phyloP scores from a whole-genome alignment of 2,888 invertebrate genomes.

The Drosophila paucipuncta region DNA sequence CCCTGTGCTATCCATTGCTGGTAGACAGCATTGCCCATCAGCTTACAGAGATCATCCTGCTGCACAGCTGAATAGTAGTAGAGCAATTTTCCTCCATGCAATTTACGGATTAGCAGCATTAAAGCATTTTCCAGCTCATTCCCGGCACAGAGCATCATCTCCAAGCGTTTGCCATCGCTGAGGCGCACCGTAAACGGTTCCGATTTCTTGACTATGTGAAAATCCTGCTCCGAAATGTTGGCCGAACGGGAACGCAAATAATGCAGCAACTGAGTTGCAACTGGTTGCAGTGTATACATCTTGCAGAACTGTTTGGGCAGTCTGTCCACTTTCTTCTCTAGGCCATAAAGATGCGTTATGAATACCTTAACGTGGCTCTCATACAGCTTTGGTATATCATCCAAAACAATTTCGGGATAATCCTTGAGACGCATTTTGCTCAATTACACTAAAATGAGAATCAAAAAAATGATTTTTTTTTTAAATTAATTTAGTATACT shows the following conservation, averaged over 20 bases:
- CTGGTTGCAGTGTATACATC: slow-evolving; percentile 63
- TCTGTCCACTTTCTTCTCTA: slow-evolving; percentile 39
- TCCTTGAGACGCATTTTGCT: slow-evolving; percentile 58
- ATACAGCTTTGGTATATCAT: slow-evolving; percentile 62
- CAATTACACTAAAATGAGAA: slow-evolving; percentile 6
- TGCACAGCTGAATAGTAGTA: slow-evolving; percentile 65
- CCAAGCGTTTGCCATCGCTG: slow-evolving; percentile 51
- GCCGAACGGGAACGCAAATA: slow-evolving; percentile 47
- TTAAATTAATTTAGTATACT: too few relatives aligned
- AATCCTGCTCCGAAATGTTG: slow-evolving; percentile 39
- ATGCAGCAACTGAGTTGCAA: slow-evolving; percentile 50
- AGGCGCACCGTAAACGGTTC: slow-evolving; percentile 51
- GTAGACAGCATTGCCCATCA: slow-evolving; percentile 46
- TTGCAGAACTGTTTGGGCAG: slow-evolving; percentile 60
- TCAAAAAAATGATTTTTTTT: not conserved
- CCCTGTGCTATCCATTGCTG: slow-evolving; percentile 58
- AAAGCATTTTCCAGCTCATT: slow-evolving; percentile 48
- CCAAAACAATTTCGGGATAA: slow-evolving; percentile 59
- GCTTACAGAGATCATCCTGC: slow-evolving; percentile 51
- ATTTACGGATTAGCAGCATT: slow-evolving; percentile 54
- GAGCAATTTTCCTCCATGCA: slow-evolving; percentile 43
- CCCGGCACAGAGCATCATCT: slow-evolving; percentile 65
- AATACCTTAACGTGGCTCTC: slow-evolving; percentile 55
- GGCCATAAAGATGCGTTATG: slow-evolving; percentile 47
- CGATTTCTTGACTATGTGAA: slow-evolving; percentile 41